Base-by-base conservation (phyloP, 1,140 invertebrate species). In the Tetramorium alpestre region DNA sequence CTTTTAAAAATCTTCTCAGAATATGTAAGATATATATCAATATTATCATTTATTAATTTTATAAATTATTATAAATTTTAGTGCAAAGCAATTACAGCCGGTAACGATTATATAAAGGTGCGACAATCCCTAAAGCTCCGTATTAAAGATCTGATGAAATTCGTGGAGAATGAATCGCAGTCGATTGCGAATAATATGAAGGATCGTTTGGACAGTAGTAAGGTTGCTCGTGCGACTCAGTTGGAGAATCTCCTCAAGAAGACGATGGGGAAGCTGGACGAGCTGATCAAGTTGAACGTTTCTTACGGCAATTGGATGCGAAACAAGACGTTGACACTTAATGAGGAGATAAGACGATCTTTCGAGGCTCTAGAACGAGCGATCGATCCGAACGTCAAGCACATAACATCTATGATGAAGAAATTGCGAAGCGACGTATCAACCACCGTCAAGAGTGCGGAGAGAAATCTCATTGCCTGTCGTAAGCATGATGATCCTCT, bases 91-190 rank as follows among this genome's bases (percentile, higher is more conserved):
- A 87, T 28, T 25, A 81, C n/a, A 28, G 58, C 72, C 1, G 11
- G 41, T 18, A 88, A 92, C 8, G 47, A 75, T 65, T 92, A 92
- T 38, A n/a, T 62, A 8, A 67, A 77, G 38, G 62, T 54, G 0
- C 72, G 70, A 11, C 49, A 76, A 33, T 33, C 64, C 0, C 3
- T 89, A 11, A 72, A 80, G 44, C n/a, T 47, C 8, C 58, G 18
- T 0, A n/a, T 75, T 0, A 54, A 89, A n/a, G 60, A 51, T 11
- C 13, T 92, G 0, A 16, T 76, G 10, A 64, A 77, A 4, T 54
- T 85, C n/a, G n/a, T 90, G 5, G 81, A 77, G 1, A 6, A 70
- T 1, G 62, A 64, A 22, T 76, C 85, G 6, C 41, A n/a, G 10
- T 22, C 33, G 2, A 73, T 77, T 1, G 5, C 60, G 1, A n/a